Base-by-base conservation (phyloP, 1,140 invertebrate genomes). In the Eufriesea mexicana region DNA sequence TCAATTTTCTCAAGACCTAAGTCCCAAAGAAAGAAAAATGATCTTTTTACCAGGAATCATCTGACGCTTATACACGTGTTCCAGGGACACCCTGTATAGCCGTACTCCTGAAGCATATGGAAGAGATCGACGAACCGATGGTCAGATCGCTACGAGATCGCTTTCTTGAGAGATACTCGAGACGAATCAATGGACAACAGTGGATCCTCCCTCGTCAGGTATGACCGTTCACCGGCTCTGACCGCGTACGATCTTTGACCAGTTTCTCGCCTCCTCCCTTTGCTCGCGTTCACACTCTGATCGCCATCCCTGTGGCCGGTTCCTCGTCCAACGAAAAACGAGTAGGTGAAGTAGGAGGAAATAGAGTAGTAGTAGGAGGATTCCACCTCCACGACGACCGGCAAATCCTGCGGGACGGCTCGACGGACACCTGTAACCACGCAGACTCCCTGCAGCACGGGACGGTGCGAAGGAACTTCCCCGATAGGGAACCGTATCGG, bases 371-470 rank as follows among this genome's bases (percentile, higher is more conserved):
- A 86, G 88, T 85, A 89, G 86, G 87, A 85, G 84, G 87, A 89
- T 86, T 82, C 84, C 87, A 87, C 86, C 86, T 87, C 86, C 85
- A 87, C 86, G 75, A 66, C 77, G 86, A 74, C 81, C 74, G 76
- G 86, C 82, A 87, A 84, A 87, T 87, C 86, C 86, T 87, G 86
- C 85, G 77, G 85, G 86, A 87, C 85, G 86, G 82, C 82, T 87
- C 86, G 79, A 88, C 87, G 79, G 87, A 88, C 87, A 88, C 87
- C 87, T 88, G 87, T 88, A 88, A 88, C 86, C 87, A 88, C 87
- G 87, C 87, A 88, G 86, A 88, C 87, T 88, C 87, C 86, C 87
- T 82, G 87, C 79, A 59, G 83, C 79, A 80, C 77, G 68, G 77
- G 73, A 88, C 85, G 73, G 61, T 64, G 85, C 67, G 73, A 84